Evolutionary conservation across 1,140 invertebrate genomes (phyloP).

Genomic region (Goniozus legneri): DNA sequence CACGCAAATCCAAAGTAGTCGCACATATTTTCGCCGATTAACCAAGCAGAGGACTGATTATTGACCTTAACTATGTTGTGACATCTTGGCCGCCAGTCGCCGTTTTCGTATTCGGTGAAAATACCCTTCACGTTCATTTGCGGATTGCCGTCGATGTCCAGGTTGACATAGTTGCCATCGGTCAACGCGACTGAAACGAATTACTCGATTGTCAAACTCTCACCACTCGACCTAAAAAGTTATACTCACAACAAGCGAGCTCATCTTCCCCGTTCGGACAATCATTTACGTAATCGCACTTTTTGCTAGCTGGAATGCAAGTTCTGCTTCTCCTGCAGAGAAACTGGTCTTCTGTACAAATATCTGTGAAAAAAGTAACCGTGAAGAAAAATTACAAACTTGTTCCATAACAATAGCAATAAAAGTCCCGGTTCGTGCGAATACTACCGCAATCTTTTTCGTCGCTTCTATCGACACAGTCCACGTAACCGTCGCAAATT

Average conservation of each 20-base stretch:
- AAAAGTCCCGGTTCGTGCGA: constrained; percentile 2
- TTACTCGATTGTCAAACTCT: neutral
- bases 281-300: constrained; percentile 62
- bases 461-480: constrained; percentile 74
- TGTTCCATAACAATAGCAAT: neutral
- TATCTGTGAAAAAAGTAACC: constrained; percentile 44
- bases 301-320: constrained; percentile 58
- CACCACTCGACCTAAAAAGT: constrained; percentile 6
- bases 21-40: constrained; percentile 50
- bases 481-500: constrained; percentile 75
- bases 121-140: constrained; percentile 59
- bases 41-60: constrained; percentile 23
- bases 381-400: neutral
- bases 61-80: constrained; percentile 38
- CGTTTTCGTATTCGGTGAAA: constrained; percentile 56
- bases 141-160: constrained; percentile 60
- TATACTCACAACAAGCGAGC: constrained; percentile 62
- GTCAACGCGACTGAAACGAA: neutral
- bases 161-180: constrained; percentile 56
- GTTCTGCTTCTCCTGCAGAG: constrained; percentile 57
- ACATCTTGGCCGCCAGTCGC: constrained; percentile 63
- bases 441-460: constrained; percentile 66
- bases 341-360: constrained; percentile 57
- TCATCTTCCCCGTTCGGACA: constrained; percentile 71
- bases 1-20: constrained; percentile 63